Evolutionary conservation across 2,113 vertebrate genomes (phyloP).

Genomic region (Ptychochromis oligacanthus): DNA sequence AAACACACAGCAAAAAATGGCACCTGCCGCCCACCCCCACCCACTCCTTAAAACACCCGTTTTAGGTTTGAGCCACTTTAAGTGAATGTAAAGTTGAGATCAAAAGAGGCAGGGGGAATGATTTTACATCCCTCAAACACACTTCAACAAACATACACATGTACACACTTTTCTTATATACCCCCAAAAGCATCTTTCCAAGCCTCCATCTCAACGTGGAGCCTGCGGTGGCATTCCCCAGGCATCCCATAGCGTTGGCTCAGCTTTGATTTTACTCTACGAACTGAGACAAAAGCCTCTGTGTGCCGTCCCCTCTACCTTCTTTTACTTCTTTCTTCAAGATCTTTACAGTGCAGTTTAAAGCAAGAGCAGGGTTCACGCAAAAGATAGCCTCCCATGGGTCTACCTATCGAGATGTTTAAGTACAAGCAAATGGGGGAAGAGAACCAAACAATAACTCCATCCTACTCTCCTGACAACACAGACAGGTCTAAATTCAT

Average conservation of each 20-base stretch:
- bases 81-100: slow-evolving; percentile 38
- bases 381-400: slow-evolving; percentile 28
- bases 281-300: slow-evolving; percentile 53
- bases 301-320: slow-evolving; percentile 15
- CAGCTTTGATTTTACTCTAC: slow-evolving; percentile 56
- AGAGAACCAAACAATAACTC: slow-evolving; percentile 38
- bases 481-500: slow-evolving; percentile 51
- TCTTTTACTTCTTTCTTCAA: slow-evolving; percentile 31
- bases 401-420: slow-evolving; percentile 43
- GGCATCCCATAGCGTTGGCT: slow-evolving; percentile 51
- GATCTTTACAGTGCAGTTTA: slow-evolving; percentile 43
- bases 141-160: slow-evolving; percentile 20
- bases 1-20: slow-evolving; percentile 28
- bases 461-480: slow-evolving; percentile 53
- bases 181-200: slow-evolving; percentile 45
- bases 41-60: slow-evolving; percentile 36
- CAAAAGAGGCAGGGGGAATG: slow-evolving; percentile 20
- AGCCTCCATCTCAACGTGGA: slow-evolving; percentile 47
- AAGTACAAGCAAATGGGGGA: slow-evolving; percentile 12
- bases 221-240: slow-evolving; percentile 55
- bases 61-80: slow-evolving; percentile 61
- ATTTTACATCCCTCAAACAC: slow-evolving; percentile 47
- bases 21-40: not conserved
- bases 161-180: slow-evolving; percentile 41
- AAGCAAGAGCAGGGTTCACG: slow-evolving; percentile 50